Percentiles rank a stretch among this genome's conserved stretches.
These are phyloP conservation scores for Leucophora obtusa DNA, from an alignment of 2,888 invertebrate species.

Conservation along the genomic window DNA sequence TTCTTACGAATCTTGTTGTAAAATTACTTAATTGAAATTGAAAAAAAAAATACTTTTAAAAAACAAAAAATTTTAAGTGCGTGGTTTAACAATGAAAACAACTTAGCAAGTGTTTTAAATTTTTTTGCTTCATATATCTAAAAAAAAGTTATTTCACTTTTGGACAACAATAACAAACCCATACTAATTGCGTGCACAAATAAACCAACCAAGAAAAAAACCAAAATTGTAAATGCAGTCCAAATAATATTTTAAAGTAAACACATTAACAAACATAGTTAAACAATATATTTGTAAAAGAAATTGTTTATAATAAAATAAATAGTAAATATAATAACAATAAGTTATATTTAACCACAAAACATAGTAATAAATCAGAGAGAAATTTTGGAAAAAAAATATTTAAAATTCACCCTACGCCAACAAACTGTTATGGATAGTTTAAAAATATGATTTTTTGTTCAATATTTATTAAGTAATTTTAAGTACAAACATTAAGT, in stretches of 20 bases:
- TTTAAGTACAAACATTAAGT: background rate
- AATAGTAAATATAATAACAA: background rate
- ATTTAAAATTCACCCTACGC: background rate
- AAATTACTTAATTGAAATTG: constrained; percentile 32
- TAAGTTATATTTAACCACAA: background rate
- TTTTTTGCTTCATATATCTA: constrained; percentile 29
- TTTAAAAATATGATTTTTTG: background rate
- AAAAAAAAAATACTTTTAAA: constrained; percentile 23
- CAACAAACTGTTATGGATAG: background rate
- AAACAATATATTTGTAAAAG: constrained; percentile 13
- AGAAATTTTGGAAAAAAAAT: background rate
- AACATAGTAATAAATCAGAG: background rate
- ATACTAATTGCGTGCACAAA: constrained; percentile 40
- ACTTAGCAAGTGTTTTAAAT: constrained; percentile 33
- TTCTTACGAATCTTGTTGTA: constrained; percentile 25
- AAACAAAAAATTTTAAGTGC: constrained; percentile 23
- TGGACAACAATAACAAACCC: constrained; percentile 1
- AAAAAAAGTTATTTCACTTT: background rate
- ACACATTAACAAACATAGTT: constrained; percentile 8
- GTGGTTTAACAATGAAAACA: constrained; percentile 35
- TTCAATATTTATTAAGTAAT: background rate
- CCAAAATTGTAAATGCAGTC: constrained; percentile 6
- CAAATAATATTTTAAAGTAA: constrained; percentile 7
- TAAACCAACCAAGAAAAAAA: constrained; percentile 1
- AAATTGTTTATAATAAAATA: constrained; percentile 1